Conservation (phyloP, 2,113 vertebrate genomes). For the Tamias sibiricus region DNA sequence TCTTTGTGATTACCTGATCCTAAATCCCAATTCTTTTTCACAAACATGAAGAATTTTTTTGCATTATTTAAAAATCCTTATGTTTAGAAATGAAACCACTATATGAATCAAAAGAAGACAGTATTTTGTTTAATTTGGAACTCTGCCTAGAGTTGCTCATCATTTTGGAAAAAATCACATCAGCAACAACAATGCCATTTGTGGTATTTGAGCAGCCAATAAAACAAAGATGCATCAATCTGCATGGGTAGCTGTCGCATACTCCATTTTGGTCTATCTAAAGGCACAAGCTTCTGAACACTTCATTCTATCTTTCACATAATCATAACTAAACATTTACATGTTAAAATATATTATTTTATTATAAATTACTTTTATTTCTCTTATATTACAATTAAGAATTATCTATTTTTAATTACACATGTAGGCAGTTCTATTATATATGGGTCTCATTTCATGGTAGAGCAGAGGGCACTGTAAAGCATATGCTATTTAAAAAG, state of each 20-base stretch:
- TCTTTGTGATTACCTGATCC: not conserved
- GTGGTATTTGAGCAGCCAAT: not conserved
- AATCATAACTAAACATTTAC: not conserved
- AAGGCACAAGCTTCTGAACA: not conserved
- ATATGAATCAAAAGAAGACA: not conserved
- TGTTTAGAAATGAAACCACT: constrained; percentile 44
- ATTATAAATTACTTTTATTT: not conserved
- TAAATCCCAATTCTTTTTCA: not conserved
- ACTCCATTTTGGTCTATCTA: not conserved
- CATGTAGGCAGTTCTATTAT: not conserved
- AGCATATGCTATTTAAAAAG: not conserved
- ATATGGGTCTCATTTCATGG: not conserved
- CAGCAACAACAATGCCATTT: not conserved
- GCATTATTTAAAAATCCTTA: not conserved
- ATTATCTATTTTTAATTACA: not conserved
- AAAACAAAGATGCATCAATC: not conserved
- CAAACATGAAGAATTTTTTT: not conserved
- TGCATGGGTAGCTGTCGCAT: not conserved
- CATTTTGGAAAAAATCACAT: constrained; percentile 28
- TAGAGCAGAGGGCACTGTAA: not conserved
- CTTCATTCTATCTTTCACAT: not conserved
- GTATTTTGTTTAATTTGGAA: constrained; percentile 33
- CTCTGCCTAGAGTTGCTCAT: not conserved
- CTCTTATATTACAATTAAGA: not conserved
- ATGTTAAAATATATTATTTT: not conserved